Base-by-base conservation (phyloP, 2,888 invertebrate genomes). In the Colletes collaris region DNA sequence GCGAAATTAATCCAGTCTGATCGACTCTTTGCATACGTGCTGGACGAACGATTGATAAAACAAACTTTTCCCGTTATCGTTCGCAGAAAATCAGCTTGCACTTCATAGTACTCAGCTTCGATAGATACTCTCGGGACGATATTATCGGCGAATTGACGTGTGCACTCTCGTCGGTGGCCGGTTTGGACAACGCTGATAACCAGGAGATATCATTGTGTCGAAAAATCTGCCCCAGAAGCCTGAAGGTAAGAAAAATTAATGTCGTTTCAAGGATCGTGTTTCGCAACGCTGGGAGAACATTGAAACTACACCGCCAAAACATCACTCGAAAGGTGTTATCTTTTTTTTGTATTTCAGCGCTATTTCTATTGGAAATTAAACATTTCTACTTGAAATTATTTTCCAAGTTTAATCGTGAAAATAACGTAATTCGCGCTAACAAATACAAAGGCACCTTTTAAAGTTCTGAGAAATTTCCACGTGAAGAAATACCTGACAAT, bases 71-170 rank as follows among this genome's bases (percentile, higher is more conserved):
- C 46, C 35, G 2, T 58, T 64, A 35, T 68, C 44, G 40, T 66
- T 84, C 91, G 0, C 92, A 97, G 91, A 96, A 96, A 90, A 98
- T 98, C 93, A 98, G 98, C 5, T 94, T 98, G 68, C 98, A 99
- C 94, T 98, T 99, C 93, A 97, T 98, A 71, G 97, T 98, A 19
- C 95, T 97, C 91, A 99, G 97, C 93, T 93, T 95, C 87, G 92
- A 81, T 89, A 96, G 99, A 92, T 99, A 99, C 93, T 99, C 99
- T 49, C 96, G 99, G 27, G 99, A 99, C 92, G 99, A 99, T 93
- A 98, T 99, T 89, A 98, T 99, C 88, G 99, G 99, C 3, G 99
- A 99, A 93, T 98, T 99, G 73, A 96, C 98, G 88, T 97, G 97
- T 88, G 96, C 97, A n/a, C 93, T 98, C 86, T 95, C 95, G 76